Base-by-base conservation (phyloP, 2,113 vertebrate genomes). In the Collichthys lucidus region DNA sequence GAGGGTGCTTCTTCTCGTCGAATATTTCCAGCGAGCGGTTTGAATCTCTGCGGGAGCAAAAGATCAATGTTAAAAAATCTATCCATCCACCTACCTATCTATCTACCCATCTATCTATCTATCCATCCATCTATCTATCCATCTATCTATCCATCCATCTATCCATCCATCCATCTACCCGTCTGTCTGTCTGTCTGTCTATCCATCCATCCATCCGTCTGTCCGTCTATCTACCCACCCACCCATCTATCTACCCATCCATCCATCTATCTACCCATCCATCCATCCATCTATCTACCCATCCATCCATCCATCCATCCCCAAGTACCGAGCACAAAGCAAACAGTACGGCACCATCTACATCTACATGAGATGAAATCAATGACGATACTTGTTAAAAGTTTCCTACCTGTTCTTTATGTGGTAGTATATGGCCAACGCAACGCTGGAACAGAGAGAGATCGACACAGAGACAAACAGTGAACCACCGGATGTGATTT, bases 1-100 rank as follows among this genome's bases (percentile, higher is more conserved):
- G 96, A 62, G 98, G 98, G 88, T 99, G 98, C 91, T 98, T 97
- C 93, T 98, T 98, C 95, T 99, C 98, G 87, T 99, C 98, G 89
- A 99, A 99, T 93, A 99, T 99, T 85, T 99, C 98, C 95, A 99
- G 95, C 6, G 93, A 90, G 52, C 91, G 92, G 82, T 91, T 93
- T 3, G 93, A 94, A 65, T 94, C 93, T 76, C 93, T 94, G 87
- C 19, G 49, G 74, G 57, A 35, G 19, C 24, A 57, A 22, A n/a
- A 10, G 44, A 49, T 11, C 16, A 2, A 29, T 5, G 35, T 40
- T 50, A 71, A 20, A 59, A 16, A 26, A 26, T 26, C 26, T 26
- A 26, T 26, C 26, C 2, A 26, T 2, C 26, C 3, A 26, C 26
- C 1, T 26, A 26, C 26, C 26, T 26, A 26, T 2, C 26, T 26